Evolutionary conservation across 2,797 vertebrate species (phyloP), one percentile per base, ranked within the genome.

Genomic region (Megaceryle alcyon): DNA sequence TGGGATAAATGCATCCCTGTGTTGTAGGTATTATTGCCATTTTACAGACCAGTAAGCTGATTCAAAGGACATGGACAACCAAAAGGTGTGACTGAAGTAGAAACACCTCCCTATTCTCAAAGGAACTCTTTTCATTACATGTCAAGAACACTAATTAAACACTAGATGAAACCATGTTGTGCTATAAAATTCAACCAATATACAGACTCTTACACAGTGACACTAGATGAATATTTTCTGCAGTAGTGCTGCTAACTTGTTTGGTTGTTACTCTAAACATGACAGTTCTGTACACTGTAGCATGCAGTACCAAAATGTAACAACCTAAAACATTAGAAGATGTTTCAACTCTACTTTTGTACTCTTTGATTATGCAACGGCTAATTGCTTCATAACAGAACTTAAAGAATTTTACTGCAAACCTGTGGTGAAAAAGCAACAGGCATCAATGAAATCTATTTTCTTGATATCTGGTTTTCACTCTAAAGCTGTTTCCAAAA

Each of bases 381-480:
- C 41, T 65, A 68, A 77, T 75, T 59, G 35, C 56, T 93, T 77
- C 28, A 33, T 54, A 82, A 88, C 0, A 12, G 78, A 79, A 41
- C 10, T 65, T 88, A 70, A 0, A 12, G 33, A 77, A 86, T 11
- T 46, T 82, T 54, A 90, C 86, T 21, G n/a, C 15, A 66, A 56
- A 77, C 18, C 41, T 71, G 21, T 41, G 12, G 6, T 53, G 76
- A 81, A 86, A 94, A 91, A 72, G 9, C 79, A 94, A 65, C 73
- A 80, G 75, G 37, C 81, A 57, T 53, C 49, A 82, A 73, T 68
- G 19, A 56, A 88, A 90, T 41, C 35, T 96, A 72, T 98, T 97
- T 96, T 92, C 93, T 97, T 97, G 93, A 88, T 95, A 88, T 96
- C 91, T 94, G 73, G 53, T 86, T 97, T 94, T 95, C 12, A 5